Evolutionary conservation across 2,888 invertebrate species (phyloP), one percentile per base, ranked within the genome.

Genomic region (Machimus rusticus): DNA sequence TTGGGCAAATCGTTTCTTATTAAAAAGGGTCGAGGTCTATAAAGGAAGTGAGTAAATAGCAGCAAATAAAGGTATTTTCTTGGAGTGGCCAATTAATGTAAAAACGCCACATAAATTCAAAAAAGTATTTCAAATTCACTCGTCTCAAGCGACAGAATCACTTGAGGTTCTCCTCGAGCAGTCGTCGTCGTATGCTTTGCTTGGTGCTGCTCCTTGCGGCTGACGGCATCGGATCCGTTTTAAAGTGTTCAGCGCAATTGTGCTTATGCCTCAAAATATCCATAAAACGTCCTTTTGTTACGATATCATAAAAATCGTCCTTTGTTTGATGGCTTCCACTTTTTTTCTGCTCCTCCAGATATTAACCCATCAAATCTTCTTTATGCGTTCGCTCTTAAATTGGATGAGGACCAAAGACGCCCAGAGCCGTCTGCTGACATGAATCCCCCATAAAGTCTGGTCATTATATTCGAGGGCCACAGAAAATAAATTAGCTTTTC

Each of bases 331-430:
- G 74, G 86, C 86, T 74, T 86, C 39, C 86, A 86, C 86, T 86
- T 86, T 86, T 86, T 76, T 28, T 46, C 66, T 66, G 66, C 66
- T 66, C 76, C 76, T 76, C 74, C 86, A 86, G 76, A 86, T 86
- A 86, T 86, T 86, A 86, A 86, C 86, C 86, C 86, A 86, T 86
- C 86, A 86, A 86, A 86, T 86, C 86, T 86, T 86, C 76, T 86
- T 86, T 86, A 74, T 86, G 74, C 76, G 74, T 74, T 86, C 34
- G 76, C 34, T 76, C 86, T 86, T 86, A 86, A 86, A 86, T 86
- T 86, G 86, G 76, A 76, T 74, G 76, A 86, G 76, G 51, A 74
- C 46, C 66, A 76, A 86, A 86, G 86, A 74, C 66, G 74, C 74
- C 74, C 74, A 86, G 43, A 86, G 51, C 46, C 86, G 76, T 86